These are phyloP conservation scores for Malthinus seriepunctatus DNA, from an alignment of 2,888 invertebrate species.

Conservation along the genomic window DNA sequence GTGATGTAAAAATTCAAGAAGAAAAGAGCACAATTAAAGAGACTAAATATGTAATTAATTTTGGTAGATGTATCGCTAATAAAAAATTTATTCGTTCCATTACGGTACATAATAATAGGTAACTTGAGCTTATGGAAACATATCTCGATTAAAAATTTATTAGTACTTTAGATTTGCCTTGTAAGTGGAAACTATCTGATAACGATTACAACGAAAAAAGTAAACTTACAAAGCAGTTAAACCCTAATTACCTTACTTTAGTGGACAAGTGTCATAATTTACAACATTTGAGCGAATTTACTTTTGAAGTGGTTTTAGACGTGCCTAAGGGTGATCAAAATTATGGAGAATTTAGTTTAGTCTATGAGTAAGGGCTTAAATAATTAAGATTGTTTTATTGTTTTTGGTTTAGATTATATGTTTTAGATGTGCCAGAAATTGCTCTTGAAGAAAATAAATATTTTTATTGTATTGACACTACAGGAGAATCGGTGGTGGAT, in stretches of 20 bases:
- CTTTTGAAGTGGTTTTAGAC: no score
- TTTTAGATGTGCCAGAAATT: constrained; percentile 49
- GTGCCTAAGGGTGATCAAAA: no score
- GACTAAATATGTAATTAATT: constrained; percentile 37
- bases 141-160: not conserved
- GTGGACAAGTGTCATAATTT: no score
- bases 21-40: not conserved
- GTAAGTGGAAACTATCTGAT: no score
- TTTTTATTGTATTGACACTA: constrained; percentile 18
- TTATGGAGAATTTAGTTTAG: constrained; percentile 42
- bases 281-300: no score
- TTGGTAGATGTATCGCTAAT: constrained; percentile 33
- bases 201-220: no score
- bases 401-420: constrained; percentile 43
- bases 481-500: constrained; percentile 23
- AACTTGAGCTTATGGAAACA: not conserved
- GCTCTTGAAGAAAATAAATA: constrained; percentile 39
- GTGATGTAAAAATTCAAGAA: not conserved
- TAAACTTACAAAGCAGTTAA: no score
- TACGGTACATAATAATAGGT: constrained; percentile 42
- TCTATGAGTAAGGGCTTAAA: constrained; percentile 43
- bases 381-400: not conserved
- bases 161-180: not conserved
- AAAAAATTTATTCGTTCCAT: constrained; percentile 27
- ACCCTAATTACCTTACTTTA: no score